Percentiles rank a stretch among this genome's conserved stretches.
These are phyloP conservation scores for Geotrypetes seraphini DNA, from an alignment of 2,797 vertebrate genomes.

Conservation along the genomic window DNA sequence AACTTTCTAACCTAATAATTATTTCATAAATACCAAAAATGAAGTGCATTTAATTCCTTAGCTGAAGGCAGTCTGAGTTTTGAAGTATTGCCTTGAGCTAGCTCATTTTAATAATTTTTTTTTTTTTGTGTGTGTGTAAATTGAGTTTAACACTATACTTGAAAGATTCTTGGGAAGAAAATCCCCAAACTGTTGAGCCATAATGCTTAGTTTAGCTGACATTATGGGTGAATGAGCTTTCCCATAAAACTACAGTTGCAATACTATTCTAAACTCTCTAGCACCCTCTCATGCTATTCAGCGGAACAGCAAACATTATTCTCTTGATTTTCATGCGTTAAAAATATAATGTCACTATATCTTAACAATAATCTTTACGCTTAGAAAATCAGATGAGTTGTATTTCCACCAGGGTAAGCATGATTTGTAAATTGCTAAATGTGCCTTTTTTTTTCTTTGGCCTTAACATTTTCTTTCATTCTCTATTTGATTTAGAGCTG, in stretches of 20 bases:
- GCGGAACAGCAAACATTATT: neutral
- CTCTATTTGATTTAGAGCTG: too few relatives aligned
- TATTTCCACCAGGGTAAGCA: too few relatives aligned
- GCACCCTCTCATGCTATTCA: conserved; percentile 57
- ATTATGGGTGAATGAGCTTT: conserved; percentile 3
- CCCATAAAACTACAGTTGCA: neutral
- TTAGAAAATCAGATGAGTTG: too few relatives aligned
- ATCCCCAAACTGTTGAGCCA: conserved; percentile 17
- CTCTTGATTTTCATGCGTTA: too few relatives aligned
- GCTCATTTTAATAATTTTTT: conserved; percentile 32
- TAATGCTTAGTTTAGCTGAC: conserved; percentile 3
- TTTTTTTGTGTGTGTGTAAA: too few relatives aligned
- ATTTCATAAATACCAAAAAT: conserved; percentile 42
- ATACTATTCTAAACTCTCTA: conserved; percentile 42
- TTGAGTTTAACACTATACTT: conserved; percentile 26
- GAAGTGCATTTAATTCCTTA: conserved; percentile 25
- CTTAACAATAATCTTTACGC: too few relatives aligned
- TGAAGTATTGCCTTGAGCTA: conserved; percentile 18
- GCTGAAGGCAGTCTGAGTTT: conserved; percentile 21
- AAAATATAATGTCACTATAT: too few relatives aligned
- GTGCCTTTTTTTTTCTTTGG: too few relatives aligned
- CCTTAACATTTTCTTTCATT: too few relatives aligned
- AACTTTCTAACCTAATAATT: conserved; percentile 35
- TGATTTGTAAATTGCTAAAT: too few relatives aligned
- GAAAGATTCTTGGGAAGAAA: conserved; percentile 20